Conservation (phyloP, 2,113 vertebrate genomes). For the Ivindomyrus marchei region DNA sequence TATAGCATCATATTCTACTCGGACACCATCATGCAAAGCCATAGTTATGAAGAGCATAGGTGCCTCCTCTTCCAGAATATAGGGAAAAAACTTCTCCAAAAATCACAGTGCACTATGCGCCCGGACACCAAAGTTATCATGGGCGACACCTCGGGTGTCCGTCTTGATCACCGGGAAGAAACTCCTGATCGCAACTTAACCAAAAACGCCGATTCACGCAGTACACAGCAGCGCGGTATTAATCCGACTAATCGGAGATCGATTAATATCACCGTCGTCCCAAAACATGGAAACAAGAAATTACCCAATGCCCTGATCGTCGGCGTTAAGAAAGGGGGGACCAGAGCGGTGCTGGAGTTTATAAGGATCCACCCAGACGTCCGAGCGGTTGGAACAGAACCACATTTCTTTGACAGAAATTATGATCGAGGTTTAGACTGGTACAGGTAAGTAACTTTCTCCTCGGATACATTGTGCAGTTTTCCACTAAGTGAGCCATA, state of each 20-base stretch:
- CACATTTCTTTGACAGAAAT: constrained; percentile 90
- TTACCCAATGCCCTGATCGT: constrained; percentile 84
- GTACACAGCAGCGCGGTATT: constrained; percentile 26
- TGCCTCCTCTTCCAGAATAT: constrained; percentile 49
- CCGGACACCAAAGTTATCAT: not conserved
- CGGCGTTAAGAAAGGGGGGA: constrained; percentile 88
- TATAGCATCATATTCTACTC: constrained; percentile 72
- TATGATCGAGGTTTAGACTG: constrained; percentile 81
- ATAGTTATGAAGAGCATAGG: constrained; percentile 49
- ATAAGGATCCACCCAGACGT: constrained; percentile 86
- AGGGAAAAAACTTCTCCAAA: constrained; percentile 57
- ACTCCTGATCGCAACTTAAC: not conserved
- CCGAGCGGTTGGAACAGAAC: constrained; percentile 81
- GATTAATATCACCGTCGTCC: constrained; percentile 25
- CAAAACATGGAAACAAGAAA: constrained; percentile 70
- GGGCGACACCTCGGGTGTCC: not conserved
- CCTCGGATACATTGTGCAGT: too few relatives aligned
- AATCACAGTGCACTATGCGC: constrained; percentile 43
- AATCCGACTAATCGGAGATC: constrained; percentile 15
- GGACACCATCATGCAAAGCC: constrained; percentile 53
- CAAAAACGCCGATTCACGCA: constrained; percentile 24
- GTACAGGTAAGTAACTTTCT: constrained; percentile 75
- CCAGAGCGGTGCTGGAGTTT: constrained; percentile 85
- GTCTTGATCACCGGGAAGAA: not conserved
- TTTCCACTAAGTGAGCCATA: not conserved